Conservation (phyloP, 2,113 vertebrate genomes). For the Salvelinus sp. region DNA sequence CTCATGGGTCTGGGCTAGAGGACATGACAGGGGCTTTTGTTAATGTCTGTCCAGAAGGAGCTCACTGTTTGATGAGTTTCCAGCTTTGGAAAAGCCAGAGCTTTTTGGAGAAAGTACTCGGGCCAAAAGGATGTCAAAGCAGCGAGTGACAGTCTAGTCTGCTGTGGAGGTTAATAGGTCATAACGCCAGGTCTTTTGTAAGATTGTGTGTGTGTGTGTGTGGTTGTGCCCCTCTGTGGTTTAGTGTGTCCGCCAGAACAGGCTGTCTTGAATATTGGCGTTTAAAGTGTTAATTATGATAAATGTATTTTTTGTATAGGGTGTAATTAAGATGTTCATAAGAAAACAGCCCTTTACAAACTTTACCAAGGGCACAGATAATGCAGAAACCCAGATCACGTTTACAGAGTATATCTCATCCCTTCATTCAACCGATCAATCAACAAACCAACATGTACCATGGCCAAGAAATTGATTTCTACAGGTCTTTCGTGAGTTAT, state of each 20-base stretch:
- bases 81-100: conserved; percentile 55
- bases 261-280: conserved; percentile 10
- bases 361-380: conserved; percentile 29
- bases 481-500: conserved; percentile 34
- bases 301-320: conserved; percentile 25
- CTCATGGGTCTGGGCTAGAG: conserved; percentile 54
- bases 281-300: conserved; percentile 34
- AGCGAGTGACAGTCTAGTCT: conserved; percentile 60
- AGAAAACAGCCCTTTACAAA: conserved; percentile 45
- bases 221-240: conserved; percentile 10
- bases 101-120: conserved; percentile 59
- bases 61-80: conserved; percentile 70
- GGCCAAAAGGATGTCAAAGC: conserved; percentile 69
- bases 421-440: background rate
- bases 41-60: conserved; percentile 64
- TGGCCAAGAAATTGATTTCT: conserved; percentile 11
- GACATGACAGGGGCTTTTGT: conserved; percentile 74
- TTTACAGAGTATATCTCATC: conserved; percentile 45
- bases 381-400: conserved; percentile 11
- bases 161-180: conserved; percentile 68
- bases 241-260: background rate
- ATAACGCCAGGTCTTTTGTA: conserved; percentile 55
- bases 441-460: background rate
- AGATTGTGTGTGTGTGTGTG: conserved; percentile 33
- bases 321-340: conserved; percentile 45